Base-by-base conservation (phyloP, 2,797 vertebrate genomes). In the Parotocinclus haroldoi region DNA sequence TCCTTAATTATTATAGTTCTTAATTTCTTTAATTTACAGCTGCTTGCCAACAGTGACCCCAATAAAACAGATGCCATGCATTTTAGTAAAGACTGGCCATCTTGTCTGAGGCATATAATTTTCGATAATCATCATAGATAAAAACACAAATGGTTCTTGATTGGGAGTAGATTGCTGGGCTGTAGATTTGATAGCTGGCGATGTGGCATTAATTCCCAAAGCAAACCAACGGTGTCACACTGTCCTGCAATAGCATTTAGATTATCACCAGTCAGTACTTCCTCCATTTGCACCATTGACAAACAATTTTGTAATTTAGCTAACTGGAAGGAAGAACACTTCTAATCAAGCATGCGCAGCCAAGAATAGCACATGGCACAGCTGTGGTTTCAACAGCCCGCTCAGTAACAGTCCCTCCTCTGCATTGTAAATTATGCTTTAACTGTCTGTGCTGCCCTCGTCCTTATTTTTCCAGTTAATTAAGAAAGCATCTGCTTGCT, bases 311-410 rank as follows among this genome's bases (percentile, higher is more conserved):
- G 6, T 36, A 27, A 46, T 53, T 7, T 38, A n/a, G 42, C 8
- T 14, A 16, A 7, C 10, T 12, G n/a, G 11, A n/a, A 58, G 27
- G 27, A 27, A 46, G 48, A 52, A 36, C 48, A 59, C 57, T 59
- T 10, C 56, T 45, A 18, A 58, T 58, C 19, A 27, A 11, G 7
- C 46, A 52, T 71, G 61, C 19, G 46, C 58, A 42, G 16, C 27
- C 42, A 58, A 46, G 48, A 71, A 53, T 13, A 65, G 9, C 40
- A 54, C 40, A 27, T 27, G 27, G n/a, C 39, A 54, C 40, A 27
- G 36, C 48, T 46, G 19, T 38, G n/a, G 59, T 53, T 40, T 65
- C 39, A 59, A 71, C 49, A 56, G 8, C 7, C 18, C 12, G 45
- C 40, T 38, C 42, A 39, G 40, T 65, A 39, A 49, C 38, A 40